phyloP scores from a whole-genome alignment of 92 coral and sea anemone genomes.

The Ricordea florida region DNA sequence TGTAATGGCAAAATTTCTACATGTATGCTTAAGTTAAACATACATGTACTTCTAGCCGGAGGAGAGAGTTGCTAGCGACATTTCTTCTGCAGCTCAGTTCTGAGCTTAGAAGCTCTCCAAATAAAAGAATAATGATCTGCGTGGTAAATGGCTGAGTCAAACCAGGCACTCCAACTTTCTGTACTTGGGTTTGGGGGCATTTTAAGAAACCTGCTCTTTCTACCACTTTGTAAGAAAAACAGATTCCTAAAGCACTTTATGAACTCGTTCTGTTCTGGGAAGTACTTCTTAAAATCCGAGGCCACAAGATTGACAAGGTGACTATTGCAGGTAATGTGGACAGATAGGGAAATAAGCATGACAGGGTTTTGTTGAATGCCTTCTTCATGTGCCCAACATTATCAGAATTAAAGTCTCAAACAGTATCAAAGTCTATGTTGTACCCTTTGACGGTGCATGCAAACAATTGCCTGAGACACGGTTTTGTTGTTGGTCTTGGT shows the following conservation, averaged over 20 bases:
- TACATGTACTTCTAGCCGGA: conserved; percentile 44
- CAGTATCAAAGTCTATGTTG: conserved; percentile 18
- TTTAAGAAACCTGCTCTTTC: conserved; percentile 48
- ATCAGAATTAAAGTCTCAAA: conserved; percentile 31
- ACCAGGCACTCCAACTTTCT: conserved; percentile 38
- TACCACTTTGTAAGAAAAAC: conserved; percentile 44
- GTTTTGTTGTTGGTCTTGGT: conserved; percentile 51
- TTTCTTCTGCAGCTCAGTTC: background rate
- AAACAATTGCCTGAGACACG: conserved; percentile 31
- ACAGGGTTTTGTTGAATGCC: conserved; percentile 23
- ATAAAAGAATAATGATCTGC: conserved; percentile 5
- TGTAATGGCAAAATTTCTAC: too few species aligned
- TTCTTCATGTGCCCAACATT: conserved; percentile 35
- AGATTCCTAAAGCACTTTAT: conserved; percentile 51
- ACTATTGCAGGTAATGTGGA: conserved; percentile 55
- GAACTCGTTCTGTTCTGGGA: conserved; percentile 46
- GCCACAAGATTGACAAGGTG: conserved; percentile 48
- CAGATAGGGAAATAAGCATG: conserved; percentile 25
- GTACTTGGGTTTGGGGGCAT: conserved; percentile 59
- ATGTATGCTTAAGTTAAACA: too few species aligned
- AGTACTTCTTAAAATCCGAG: conserved; percentile 50
- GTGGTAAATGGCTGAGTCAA: conserved; percentile 28
- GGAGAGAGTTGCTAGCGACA: conserved; percentile 1
- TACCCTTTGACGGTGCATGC: conserved; percentile 14
- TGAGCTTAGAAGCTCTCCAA: background rate